Evolutionary conservation across 2,888 invertebrate species (phyloP).

Genomic region (Spisula subtruncata): DNA sequence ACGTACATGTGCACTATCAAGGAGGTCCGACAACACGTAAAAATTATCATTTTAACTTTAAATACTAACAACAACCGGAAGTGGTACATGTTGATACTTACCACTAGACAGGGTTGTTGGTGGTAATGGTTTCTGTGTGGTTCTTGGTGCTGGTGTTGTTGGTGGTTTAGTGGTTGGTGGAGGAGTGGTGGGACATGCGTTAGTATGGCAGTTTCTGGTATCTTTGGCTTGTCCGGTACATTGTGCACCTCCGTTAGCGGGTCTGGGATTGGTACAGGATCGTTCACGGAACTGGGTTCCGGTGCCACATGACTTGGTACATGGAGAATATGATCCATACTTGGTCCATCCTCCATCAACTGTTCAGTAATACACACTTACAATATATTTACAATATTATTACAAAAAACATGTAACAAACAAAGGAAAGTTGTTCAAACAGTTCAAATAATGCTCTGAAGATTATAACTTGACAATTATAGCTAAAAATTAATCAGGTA

Average conservation of each 20-base stretch:
- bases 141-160: conserved; percentile 55
- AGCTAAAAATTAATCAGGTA: no score
- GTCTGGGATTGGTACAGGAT: conserved; percentile 80
- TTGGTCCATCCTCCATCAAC: conserved; percentile 81
- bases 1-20: no score
- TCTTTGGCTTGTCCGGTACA: conserved; percentile 75
- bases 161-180: conserved; percentile 63
- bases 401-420: no score
- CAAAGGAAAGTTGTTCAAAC: no score
- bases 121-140: conserved; percentile 46
- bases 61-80: no score
- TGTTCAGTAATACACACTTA: conserved; percentile 40
- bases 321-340: conserved; percentile 80
- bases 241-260: conserved; percentile 79
- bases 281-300: conserved; percentile 79
- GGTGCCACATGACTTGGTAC: conserved; percentile 79
- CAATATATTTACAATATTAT: background rate
- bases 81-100: conserved; percentile 16
- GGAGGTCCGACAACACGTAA: no score
- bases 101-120: conserved; percentile 67
- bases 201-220: conserved; percentile 73
- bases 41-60: no score
- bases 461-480: no score
- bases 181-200: conserved; percentile 77
- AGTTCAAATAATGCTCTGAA: no score